phyloP scores from a whole-genome alignment of 2,113 vertebrate genomes.

The Ceratotherium simum region DNA sequence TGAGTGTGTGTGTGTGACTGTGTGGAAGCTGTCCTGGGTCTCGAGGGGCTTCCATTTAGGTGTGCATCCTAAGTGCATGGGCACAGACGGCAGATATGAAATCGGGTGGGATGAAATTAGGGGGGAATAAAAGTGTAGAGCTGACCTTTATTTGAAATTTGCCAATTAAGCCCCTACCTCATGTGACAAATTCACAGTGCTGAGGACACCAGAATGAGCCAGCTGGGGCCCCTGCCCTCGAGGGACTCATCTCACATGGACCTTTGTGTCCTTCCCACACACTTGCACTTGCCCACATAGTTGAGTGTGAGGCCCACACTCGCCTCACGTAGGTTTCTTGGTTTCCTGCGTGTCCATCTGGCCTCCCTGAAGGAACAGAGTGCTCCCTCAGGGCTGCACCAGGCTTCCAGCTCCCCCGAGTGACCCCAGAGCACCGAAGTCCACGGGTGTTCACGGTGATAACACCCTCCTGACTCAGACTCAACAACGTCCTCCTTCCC shows the following conservation, averaged over 20 bases:
- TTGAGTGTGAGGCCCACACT: background rate
- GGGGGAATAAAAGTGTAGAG: background rate
- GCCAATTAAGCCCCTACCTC: background rate
- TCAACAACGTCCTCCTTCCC: background rate
- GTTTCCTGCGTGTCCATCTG: background rate
- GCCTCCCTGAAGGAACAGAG: background rate
- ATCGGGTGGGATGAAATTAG: background rate
- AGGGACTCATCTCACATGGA: background rate
- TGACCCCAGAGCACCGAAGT: background rate
- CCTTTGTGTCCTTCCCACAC: background rate
- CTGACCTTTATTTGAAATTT: slow-evolving; percentile 16
- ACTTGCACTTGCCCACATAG: background rate
- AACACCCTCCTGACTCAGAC: background rate
- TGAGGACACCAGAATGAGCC: background rate
- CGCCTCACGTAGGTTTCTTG: background rate
- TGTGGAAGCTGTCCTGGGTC: background rate
- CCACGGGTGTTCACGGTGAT: background rate
- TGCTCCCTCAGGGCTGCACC: background rate
- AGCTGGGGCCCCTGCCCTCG: background rate
- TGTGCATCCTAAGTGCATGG: background rate
- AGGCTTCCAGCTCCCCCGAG: background rate
- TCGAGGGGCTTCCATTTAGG: background rate
- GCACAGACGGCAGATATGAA: background rate
- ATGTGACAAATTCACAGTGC: background rate
- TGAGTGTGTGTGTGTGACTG: too few species aligned